Evolutionary conservation across 2,797 vertebrate species (phyloP).

Genomic region (Hozukius guyotensis): DNA sequence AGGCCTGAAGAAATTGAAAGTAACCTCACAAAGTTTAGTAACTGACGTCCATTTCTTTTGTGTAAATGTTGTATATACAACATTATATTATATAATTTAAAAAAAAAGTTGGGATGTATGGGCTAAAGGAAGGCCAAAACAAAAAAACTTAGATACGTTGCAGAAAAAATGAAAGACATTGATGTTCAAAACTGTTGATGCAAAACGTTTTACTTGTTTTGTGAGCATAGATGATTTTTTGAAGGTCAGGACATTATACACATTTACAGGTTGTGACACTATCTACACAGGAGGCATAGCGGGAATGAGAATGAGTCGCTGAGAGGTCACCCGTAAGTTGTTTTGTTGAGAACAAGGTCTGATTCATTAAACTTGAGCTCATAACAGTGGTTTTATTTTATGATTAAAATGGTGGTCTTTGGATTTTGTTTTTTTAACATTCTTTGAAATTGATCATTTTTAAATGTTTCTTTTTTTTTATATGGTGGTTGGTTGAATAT

Average conservation of each 20-base stretch:
- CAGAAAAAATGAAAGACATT: not conserved
- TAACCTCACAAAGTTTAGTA: not conserved
- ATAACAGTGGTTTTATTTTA: slow-evolving; percentile 2
- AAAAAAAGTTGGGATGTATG: not conserved
- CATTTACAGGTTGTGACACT: not conserved
- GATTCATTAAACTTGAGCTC: not conserved
- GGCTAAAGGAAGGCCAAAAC: not conserved
- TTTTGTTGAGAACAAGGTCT: not conserved
- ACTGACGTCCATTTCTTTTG: not conserved
- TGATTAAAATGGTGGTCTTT: not conserved
- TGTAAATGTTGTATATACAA: not conserved
- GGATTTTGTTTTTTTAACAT: not conserved
- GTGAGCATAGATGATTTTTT: not conserved
- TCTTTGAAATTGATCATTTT: not conserved
- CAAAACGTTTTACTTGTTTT: not conserved
- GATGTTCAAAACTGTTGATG: not conserved
- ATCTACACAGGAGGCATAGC: not conserved
- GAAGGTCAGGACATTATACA: not conserved
- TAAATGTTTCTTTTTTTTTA: not conserved
- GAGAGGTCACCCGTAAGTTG: not conserved
- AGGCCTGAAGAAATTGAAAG: not conserved
- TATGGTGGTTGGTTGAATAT: not conserved
- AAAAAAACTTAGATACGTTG: not conserved
- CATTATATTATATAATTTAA: too few relatives aligned
- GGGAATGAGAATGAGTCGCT: not conserved